These are phyloP conservation scores for Cancer borealis DNA, from an alignment of 2,888 invertebrate genomes.

Conservation along the genomic window DNA sequence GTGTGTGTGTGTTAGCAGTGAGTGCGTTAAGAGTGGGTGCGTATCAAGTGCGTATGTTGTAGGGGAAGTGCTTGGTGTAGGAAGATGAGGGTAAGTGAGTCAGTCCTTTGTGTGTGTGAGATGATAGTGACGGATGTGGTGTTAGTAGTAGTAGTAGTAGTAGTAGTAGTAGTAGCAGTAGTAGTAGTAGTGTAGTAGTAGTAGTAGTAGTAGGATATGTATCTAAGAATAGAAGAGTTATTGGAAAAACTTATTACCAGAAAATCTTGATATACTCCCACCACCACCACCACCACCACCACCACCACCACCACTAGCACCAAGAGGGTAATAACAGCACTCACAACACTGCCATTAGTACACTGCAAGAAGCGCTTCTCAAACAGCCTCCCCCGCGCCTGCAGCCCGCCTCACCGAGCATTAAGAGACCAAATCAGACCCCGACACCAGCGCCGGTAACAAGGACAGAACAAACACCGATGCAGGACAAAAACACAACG, in stretches of 20 bases:
- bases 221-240: not conserved
- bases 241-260: not conserved
- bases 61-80: not conserved
- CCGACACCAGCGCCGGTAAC: not conserved
- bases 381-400: not conserved
- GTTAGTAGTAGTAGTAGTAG: constrained; percentile 28
- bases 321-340: not conserved
- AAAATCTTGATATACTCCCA: not conserved
- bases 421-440: not conserved
- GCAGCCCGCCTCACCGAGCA: not conserved
- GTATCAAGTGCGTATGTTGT: not conserved
- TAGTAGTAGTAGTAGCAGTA: not conserved
- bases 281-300: not conserved
- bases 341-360: not conserved
- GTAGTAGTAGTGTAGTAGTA: not conserved
- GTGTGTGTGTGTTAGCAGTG: not conserved
- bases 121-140: not conserved
- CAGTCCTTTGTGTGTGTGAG: not conserved
- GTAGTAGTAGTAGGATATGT: not conserved
- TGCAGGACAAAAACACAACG: not conserved
- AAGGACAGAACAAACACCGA: constrained; percentile 17
- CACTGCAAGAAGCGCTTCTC: not conserved
- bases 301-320: not conserved
- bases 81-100: not conserved
- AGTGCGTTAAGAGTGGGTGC: not conserved